phyloP scores from a whole-genome alignment of 2,113 vertebrate species.

The Heloderma charlesbogerti region DNA sequence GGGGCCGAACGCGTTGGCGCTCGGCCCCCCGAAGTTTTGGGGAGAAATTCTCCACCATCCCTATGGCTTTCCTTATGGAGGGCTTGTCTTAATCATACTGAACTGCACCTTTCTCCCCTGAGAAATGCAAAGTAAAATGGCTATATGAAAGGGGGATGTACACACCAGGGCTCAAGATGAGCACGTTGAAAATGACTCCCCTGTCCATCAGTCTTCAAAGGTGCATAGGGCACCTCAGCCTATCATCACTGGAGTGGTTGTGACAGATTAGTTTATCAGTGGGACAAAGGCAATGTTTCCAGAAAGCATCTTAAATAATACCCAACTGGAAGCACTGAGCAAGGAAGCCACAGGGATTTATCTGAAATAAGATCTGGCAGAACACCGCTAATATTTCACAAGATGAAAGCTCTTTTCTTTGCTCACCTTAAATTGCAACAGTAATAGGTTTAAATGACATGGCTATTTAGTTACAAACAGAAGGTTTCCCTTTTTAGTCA shows the following conservation, averaged over 20 bases:
- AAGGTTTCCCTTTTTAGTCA: constrained; percentile 7
- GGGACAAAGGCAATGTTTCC: constrained; percentile 52
- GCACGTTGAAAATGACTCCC: constrained; percentile 27
- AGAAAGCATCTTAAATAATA: constrained; percentile 46
- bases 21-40: no score
- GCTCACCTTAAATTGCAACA: constrained; percentile 35
- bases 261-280: constrained; percentile 49
- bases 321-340: constrained; percentile 18
- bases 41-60: no score
- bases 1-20: no score
- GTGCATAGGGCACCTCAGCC: constrained; percentile 31
- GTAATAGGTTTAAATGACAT: constrained; percentile 55
- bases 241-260: constrained; percentile 17
- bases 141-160: not conserved
- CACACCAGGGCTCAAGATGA: not conserved
- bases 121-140: not conserved
- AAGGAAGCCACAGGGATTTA: constrained; percentile 42
- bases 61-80: accelerated
- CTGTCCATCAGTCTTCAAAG: constrained; percentile 44
- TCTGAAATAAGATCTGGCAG: constrained; percentile 59
- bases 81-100: not conserved
- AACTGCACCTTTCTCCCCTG: not conserved
- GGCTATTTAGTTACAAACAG: constrained; percentile 60
- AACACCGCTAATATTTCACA: constrained; percentile 50
- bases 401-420: constrained; percentile 52